phyloP scores from a whole-genome alignment of 2,113 vertebrate species.

The Numenius arquata region DNA sequence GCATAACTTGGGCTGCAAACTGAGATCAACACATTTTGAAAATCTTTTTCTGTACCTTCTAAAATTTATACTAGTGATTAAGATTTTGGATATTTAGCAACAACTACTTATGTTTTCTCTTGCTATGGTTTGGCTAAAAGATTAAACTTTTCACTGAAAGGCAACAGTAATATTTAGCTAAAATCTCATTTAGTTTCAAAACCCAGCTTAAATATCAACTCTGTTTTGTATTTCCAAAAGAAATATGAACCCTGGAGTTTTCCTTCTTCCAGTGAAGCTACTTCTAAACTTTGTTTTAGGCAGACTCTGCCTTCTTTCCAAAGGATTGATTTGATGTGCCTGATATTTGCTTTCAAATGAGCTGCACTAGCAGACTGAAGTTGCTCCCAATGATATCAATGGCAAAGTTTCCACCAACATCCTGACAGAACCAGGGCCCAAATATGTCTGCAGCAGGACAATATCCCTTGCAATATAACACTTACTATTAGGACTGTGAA shows the following conservation, averaged over 20 bases:
- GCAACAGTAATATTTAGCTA: not conserved
- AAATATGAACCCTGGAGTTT: not conserved
- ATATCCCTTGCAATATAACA: not conserved
- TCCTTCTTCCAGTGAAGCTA: not conserved
- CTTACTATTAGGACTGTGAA: not conserved
- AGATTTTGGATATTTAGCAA: conserved; percentile 46
- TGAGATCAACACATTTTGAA: conserved; percentile 28
- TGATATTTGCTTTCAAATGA: not conserved
- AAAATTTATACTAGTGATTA: conserved; percentile 19
- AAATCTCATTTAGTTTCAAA: conserved; percentile 34
- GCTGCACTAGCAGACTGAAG: not conserved
- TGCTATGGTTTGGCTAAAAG: conserved; percentile 3
- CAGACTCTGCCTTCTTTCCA: not conserved
- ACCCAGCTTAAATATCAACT: not conserved
- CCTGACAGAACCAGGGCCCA: not conserved
- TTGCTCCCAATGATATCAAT: not conserved
- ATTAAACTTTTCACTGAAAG: not conserved
- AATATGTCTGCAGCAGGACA: not conserved
- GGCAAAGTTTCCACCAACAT: not conserved
- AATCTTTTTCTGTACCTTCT: not conserved
- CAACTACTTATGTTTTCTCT: conserved; percentile 24
- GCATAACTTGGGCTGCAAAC: not conserved
- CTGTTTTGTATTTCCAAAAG: not conserved
- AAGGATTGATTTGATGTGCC: not conserved
- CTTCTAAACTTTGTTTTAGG: not conserved